A percentile compares a stretch with the other conserved stretches of the same genome.
These are phyloP conservation scores for Lepetodrilus schrolli DNA, from an alignment of 2,888 invertebrate genomes.

Conservation along the genomic window DNA sequence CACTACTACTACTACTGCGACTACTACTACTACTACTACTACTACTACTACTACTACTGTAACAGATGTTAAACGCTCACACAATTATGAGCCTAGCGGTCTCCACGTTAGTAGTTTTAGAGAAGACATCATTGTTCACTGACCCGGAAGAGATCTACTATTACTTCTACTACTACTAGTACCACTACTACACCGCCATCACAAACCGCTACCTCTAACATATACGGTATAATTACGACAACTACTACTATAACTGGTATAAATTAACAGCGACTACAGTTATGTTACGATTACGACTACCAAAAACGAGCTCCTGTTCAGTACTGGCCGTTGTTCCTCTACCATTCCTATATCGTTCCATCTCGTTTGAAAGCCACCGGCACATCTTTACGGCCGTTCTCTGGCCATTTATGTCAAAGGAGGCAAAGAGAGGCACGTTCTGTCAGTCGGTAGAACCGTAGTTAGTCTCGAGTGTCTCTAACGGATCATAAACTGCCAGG, in stretches of 20 bases:
- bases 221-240: neutral
- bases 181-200: neutral
- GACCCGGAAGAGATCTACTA: neutral
- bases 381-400: neutral
- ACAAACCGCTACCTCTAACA: neutral
- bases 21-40: neutral
- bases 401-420: conserved; percentile 24
- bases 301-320: neutral
- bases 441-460: neutral
- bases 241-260: neutral
- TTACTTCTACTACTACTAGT: neutral
- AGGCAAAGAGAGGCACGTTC: neutral
- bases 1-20: neutral
- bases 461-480: conserved; percentile 5
- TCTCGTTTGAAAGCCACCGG: conserved; percentile 13
- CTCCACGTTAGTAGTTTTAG: too few relatives aligned
- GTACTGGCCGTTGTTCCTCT: too few relatives aligned
- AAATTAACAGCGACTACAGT: neutral
- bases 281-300: neutral
- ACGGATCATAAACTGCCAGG: neutral
- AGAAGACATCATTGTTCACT: neutral
- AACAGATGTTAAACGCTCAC: neutral
- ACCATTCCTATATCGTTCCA: neutral
- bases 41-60: neutral
- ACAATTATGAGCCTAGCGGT: neutral